Evolutionary conservation across 2,113 vertebrate species (phyloP), one percentile per base, ranked within the genome.

Genomic region (Eulemur rufifrons): DNA sequence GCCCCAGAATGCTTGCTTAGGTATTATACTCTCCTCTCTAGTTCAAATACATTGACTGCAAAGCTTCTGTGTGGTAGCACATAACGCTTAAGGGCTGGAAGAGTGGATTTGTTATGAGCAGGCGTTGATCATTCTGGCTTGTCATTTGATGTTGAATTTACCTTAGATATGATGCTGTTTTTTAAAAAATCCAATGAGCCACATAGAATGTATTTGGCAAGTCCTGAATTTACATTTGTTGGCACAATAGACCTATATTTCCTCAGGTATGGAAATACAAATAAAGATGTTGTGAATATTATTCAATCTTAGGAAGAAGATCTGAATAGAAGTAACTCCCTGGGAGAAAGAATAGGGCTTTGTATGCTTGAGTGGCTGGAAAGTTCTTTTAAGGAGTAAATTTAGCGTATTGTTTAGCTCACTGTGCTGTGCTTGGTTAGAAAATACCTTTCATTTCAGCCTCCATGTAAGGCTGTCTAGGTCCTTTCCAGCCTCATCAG

Each of bases 91-190:
- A 25, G 68, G 50, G 37, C 82, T 63, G 11, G 69, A 78, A 52
- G 74, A 77, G 52, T 18, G 1, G 11, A 18, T 83, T 89, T 29
- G 25, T 84, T 56, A 61, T 18, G 20, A 94, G 42, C 34, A 66
- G 59, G 14, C 11, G 50, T 63, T 50, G 21, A 15, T 54, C 29
- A 17, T 92, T 34, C 63, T 25, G n/a, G 13, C 15, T 88, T 84
- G 21, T 45, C 91, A 56, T 66, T 84, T 71, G 21, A 32, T 66
- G n/a, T 34, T 71, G 77, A 76, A 83, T 93, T 86, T 91, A 23
- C 82, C 86, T 83, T 95, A 45, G 56, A 64, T 78, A 25, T 3
- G 42, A 83, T 50, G 63, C 47, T 69, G 56, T 54, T 63, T 34
- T 42, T 5, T 12, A 50, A 52, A 61, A 59, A 85, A 29, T 18